phyloP scores from a whole-genome alignment of 2,113 vertebrate genomes.

The Brevimyrus niger region DNA sequence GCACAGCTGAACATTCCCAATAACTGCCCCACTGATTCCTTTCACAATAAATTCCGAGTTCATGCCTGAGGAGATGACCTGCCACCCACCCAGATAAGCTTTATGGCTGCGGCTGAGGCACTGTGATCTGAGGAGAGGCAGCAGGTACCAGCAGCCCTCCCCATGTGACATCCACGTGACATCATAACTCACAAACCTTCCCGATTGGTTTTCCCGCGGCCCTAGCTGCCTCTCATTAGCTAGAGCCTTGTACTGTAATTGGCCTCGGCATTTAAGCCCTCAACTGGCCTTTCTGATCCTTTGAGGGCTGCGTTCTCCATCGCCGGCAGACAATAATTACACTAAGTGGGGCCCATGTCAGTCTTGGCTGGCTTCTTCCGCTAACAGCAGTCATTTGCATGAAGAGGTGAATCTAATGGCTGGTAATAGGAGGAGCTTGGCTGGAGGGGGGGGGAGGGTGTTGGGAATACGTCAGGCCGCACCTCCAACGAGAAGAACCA shows the following conservation, averaged over 20 bases:
- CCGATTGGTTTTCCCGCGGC: not conserved
- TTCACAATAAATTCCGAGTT: not conserved
- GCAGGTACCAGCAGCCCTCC: not conserved
- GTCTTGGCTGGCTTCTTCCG: constrained; percentile 8
- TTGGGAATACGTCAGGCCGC: not conserved
- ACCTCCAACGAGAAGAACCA: not conserved
- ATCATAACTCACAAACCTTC: not conserved
- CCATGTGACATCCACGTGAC: not conserved
- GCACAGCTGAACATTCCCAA: not conserved
- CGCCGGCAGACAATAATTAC: constrained; percentile 21
- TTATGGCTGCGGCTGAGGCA: not conserved
- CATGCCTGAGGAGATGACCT: not conserved
- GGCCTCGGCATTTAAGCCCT: not conserved
- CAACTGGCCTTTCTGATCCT: constrained; percentile 7
- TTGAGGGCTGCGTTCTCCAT: constrained; percentile 11
- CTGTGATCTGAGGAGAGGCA: not conserved
- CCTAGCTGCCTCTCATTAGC: not conserved
- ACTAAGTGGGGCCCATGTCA: constrained; percentile 19
- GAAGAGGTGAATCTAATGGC: constrained; percentile 7
- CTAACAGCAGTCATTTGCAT: constrained; percentile 23
- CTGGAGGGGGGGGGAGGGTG: not conserved
- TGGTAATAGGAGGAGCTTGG: constrained; percentile 1
- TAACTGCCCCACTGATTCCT: not conserved
- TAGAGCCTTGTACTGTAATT: constrained; percentile 16
- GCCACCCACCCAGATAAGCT: not conserved